phyloP scores from a whole-genome alignment of 2,797 vertebrate genomes.

The Tapirus indicus region DNA sequence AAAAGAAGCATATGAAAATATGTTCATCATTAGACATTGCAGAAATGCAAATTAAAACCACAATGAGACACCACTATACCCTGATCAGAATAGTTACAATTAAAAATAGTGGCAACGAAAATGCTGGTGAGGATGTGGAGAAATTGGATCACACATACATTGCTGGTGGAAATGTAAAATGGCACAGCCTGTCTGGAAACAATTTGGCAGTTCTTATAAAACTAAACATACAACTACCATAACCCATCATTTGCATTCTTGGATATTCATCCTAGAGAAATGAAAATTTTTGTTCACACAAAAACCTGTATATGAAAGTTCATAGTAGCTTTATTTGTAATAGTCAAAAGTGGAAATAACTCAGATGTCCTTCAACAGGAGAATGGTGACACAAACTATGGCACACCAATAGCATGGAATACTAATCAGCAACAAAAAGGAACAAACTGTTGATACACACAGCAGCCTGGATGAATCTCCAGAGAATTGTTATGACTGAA shows the following conservation, averaged over 20 bases:
- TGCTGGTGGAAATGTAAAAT: neutral
- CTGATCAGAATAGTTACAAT: neutral
- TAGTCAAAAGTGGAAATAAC: neutral
- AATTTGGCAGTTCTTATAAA: neutral
- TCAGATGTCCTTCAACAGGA: neutral
- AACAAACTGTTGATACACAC: neutral
- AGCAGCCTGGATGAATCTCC: neutral
- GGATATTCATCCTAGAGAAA: neutral
- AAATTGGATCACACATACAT: neutral
- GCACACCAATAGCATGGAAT: neutral
- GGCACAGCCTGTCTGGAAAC: neutral
- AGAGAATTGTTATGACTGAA: neutral
- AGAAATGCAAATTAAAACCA: neutral
- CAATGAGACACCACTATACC: neutral
- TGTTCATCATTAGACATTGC: neutral
- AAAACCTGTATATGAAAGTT: neutral
- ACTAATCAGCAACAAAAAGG: neutral
- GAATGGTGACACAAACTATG: neutral
- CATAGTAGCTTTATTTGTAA: neutral
- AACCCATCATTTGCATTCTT: neutral
- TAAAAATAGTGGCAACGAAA: neutral
- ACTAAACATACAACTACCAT: neutral
- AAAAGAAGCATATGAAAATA: neutral
- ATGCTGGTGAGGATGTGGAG: neutral
- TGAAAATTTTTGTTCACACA: neutral